Conservation (phyloP, 2,113 vertebrate species). For the Podarcis cretensis region DNA sequence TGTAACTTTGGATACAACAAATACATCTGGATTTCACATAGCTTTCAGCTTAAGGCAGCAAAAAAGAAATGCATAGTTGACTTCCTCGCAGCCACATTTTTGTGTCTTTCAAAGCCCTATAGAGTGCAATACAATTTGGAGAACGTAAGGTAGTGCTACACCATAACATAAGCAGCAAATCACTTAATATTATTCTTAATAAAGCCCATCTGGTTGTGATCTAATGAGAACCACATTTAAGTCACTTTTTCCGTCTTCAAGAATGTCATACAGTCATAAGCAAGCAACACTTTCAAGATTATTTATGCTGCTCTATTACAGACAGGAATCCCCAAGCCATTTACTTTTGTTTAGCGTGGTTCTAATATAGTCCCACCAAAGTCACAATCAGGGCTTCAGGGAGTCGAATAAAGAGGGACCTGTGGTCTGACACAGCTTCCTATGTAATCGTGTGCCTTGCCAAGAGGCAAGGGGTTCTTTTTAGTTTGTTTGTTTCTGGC, state of each 20-base stretch:
- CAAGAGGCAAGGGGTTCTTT: neutral
- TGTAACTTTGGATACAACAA: constrained; percentile 69
- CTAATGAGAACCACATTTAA: constrained; percentile 28
- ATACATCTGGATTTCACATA: constrained; percentile 71
- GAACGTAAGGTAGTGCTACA: constrained; percentile 17
- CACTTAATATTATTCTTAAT: constrained; percentile 9
- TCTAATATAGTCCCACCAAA: neutral
- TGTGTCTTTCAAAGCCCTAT: constrained; percentile 9
- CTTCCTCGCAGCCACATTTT: constrained; percentile 29
- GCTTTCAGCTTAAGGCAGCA: constrained; percentile 53
- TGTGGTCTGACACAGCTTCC: neutral
- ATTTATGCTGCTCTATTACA: neutral
- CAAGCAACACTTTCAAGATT: constrained; percentile 18
- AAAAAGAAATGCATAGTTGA: constrained; percentile 65
- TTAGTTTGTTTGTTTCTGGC: too few species aligned
- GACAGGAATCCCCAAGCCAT: neutral
- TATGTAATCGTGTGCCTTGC: neutral
- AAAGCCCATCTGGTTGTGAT: neutral
- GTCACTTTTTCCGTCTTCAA: rapidly evolving
- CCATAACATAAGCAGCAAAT: neutral
- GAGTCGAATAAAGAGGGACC: neutral
- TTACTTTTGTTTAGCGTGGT: neutral
- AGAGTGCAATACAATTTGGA: neutral
- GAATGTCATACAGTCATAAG: constrained; percentile 7
- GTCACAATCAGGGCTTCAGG: neutral